Evolutionary conservation across 2,797 vertebrate species (phyloP), one percentile per base, ranked within the genome.

Genomic region (Pipistrellus pipistrellus): DNA sequence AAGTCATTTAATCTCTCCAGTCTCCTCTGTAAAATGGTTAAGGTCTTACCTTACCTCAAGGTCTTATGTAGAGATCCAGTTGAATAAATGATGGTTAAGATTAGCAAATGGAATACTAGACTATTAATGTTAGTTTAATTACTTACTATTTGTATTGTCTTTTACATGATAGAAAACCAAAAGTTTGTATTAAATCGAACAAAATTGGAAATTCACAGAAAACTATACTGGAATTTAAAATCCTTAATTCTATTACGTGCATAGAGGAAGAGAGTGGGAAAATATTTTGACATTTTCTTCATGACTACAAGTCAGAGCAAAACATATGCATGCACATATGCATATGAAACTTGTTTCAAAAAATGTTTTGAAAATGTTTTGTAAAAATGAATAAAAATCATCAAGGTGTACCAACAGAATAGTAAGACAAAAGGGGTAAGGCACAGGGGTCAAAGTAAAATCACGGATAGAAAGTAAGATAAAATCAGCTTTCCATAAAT

Each of bases 11-110:
- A n/a, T 83, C 20, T 69, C 23, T 86, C 30, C 44, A 23, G 7
- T 68, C 30, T 84, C 21, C 77, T 76, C 12, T 91, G 18, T 44
- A 68, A 94, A 81, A 38, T 84, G 62, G 66, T 71, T 83, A 77
- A n/a, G 86, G 17, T 71, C 27, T 90, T 90, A 80, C 62, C 35
- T 69, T 66, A 44, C 18, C 51, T 62, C 7, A 46, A 51, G 8
- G 13, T 51, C 1, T n/a, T 87, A 17, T 51, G 0, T 2, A 48
- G 44, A 91, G 7, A 46, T 44, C 89, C 27, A 89, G 20, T 75
- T 81, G n/a, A 83, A 20, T 57, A 89, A 80, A 62, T 7, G 4
- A 4, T 76, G 8, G 73, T 84, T n/a, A 73, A 73, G 55, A 93
- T 59, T 38, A 92, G 11, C 10, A 93, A 77, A 53, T n/a, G 27